Evolutionary conservation across 2,797 vertebrate genomes (phyloP).

Genomic region (Lithobates sylvaticus): DNA sequence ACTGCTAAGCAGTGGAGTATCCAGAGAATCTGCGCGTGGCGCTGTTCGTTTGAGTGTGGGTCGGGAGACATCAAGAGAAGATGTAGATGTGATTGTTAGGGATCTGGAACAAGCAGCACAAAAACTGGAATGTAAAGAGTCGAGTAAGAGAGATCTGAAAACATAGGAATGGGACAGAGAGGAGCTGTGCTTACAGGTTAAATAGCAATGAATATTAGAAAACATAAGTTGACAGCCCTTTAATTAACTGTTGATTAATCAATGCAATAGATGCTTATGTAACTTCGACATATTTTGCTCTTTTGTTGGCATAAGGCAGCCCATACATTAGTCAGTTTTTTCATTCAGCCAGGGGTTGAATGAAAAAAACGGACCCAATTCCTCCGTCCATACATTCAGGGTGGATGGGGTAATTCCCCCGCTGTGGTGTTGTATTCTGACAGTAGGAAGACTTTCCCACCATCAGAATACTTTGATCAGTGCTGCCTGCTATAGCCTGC

Average conservation of each 20-base stretch:
- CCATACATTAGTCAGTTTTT: too few species aligned
- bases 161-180: background rate
- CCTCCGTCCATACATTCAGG: too few species aligned
- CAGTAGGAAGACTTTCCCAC: too few species aligned
- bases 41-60: constrained; percentile 92
- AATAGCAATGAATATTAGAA: background rate
- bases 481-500: too few species aligned
- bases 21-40: constrained; percentile 80
- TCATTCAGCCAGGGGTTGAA: too few species aligned
- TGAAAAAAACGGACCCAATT: too few species aligned
- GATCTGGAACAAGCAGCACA: constrained; percentile 85
- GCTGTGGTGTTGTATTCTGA: too few species aligned
- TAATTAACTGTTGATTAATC: background rate
- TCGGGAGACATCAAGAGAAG: constrained; percentile 79
- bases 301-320: too few species aligned
- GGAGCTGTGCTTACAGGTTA: background rate
- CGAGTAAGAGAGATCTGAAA: background rate
- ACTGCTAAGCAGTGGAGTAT: constrained; percentile 87
- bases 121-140: constrained; percentile 72
- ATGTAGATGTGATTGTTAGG: constrained; percentile 86
- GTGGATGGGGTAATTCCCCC: too few species aligned
- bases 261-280: background rate
- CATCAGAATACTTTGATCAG: too few species aligned
- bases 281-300: too few species aligned
- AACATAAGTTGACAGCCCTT: background rate